phyloP scores from a whole-genome alignment of 2,888 invertebrate species.

The Mesoligia furuncula region DNA sequence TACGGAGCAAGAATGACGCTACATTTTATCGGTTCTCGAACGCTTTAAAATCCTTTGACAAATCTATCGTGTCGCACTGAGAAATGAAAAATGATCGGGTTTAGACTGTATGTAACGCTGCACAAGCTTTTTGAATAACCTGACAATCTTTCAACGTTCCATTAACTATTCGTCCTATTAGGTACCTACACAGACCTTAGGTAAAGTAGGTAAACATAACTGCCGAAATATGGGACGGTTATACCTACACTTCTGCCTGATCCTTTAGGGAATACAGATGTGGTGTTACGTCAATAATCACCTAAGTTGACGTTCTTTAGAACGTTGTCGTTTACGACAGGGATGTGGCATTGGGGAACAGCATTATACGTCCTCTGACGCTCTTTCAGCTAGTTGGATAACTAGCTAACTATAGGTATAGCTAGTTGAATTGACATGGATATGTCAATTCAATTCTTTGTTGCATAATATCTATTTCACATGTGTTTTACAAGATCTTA shows the following conservation, averaged over 20 bases:
- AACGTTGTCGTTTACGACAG: too few species aligned
- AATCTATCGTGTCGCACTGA: slow-evolving; percentile 19
- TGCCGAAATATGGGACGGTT: background rate
- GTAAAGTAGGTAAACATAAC: background rate
- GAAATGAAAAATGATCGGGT: slow-evolving; percentile 49
- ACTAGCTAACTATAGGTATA: too few species aligned
- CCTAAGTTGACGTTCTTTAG: background rate
- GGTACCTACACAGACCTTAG: background rate
- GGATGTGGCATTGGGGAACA: background rate
- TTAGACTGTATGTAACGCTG: background rate
- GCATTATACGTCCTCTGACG: background rate
- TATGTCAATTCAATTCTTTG: background rate
- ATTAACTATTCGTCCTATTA: background rate
- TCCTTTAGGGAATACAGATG: background rate
- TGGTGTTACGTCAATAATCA: background rate
- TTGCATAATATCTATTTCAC: background rate
- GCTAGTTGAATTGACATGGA: too few species aligned
- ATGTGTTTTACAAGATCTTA: background rate
- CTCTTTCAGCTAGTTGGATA: background rate
- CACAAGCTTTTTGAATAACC: slow-evolving; percentile 17
- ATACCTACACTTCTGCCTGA: background rate
- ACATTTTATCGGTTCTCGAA: slow-evolving; percentile 41
- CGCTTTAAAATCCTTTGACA: slow-evolving; percentile 36
- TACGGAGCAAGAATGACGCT: slow-evolving; percentile 18
- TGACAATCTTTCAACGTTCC: background rate